A percentile compares a stretch with the other conserved stretches of the same genome.
These are phyloP conservation scores for Arenicola marina DNA, from an alignment of 2,888 invertebrate genomes.

Conservation along the genomic window DNA sequence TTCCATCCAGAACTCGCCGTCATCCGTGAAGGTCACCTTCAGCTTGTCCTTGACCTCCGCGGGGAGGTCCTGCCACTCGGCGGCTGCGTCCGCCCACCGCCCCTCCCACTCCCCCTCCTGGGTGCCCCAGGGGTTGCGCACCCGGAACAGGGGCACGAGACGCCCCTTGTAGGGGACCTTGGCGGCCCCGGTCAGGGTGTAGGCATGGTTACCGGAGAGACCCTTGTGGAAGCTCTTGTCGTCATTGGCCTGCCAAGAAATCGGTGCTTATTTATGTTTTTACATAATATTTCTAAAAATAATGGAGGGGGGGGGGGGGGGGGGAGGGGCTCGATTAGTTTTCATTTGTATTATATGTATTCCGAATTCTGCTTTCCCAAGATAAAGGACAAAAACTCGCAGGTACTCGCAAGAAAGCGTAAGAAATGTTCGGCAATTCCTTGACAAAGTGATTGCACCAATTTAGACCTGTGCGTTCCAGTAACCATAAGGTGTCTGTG, in stretches of 20 bases:
- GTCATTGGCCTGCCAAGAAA: no score
- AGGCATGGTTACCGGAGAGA: neutral
- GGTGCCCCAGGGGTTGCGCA: constrained; percentile 72
- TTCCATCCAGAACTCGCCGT: constrained; percentile 78
- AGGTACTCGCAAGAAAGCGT: no score
- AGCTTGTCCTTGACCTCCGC: constrained; percentile 5
- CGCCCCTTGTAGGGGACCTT: neutral
- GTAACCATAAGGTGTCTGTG: neutral
- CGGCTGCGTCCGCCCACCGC: constrained; percentile 69
- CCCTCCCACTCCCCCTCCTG: constrained; percentile 72
- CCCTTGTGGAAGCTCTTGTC: no score
- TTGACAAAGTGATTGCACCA: no score
- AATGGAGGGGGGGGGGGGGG: no score
- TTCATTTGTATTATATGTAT: no score
- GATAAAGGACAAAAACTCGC: no score
- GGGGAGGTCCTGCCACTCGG: constrained; percentile 11
- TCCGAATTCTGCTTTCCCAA: no score
- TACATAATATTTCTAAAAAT: no score
- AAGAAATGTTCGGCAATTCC: no score
- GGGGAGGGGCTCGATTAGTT: no score
- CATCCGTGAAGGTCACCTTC: constrained; percentile 62
- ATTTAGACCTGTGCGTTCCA: neutral
- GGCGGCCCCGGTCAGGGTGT: constrained; percentile 1
- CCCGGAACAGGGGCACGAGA: constrained; percentile 56
- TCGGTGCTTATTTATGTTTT: no score